phyloP scores from a whole-genome alignment of 1,140 invertebrate species.

The Leptestheria dahalacensis region DNA sequence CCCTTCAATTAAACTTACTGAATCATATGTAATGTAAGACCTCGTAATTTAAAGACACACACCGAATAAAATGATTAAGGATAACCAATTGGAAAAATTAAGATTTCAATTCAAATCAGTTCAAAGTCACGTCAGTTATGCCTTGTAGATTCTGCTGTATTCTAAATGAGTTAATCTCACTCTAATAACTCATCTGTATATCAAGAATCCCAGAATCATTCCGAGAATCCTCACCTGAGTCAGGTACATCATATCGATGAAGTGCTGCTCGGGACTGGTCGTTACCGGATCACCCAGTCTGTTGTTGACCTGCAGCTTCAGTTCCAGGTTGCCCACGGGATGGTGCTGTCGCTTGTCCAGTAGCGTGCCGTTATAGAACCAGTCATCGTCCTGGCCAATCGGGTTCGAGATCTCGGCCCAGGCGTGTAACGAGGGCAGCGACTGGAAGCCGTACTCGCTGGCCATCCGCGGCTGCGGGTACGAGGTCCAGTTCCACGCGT shows the following conservation, averaged over 20 bases:
- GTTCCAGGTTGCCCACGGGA: constrained; percentile 45
- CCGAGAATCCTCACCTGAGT: constrained; percentile 25
- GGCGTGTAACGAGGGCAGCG: constrained; percentile 53
- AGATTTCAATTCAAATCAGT: too few relatives aligned
- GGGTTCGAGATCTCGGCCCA: constrained; percentile 36
- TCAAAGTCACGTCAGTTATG: too few relatives aligned
- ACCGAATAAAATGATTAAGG: neutral
- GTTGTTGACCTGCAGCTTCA: constrained; percentile 38
- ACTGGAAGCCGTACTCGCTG: constrained; percentile 92
- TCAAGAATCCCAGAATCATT: neutral
- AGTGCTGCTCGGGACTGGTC: constrained; percentile 26
- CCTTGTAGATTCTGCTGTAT: neutral
- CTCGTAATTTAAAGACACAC: constrained; percentile 3
- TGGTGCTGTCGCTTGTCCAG: constrained; percentile 69
- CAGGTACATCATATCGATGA: constrained; percentile 28
- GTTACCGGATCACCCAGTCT: constrained; percentile 33
- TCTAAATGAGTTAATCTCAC: too few relatives aligned
- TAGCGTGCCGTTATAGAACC: constrained; percentile 40
- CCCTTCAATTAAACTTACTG: constrained; percentile 15
- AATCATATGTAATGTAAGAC: neutral
- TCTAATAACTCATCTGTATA: neutral
- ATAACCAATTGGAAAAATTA: too few relatives aligned
- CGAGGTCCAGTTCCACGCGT: constrained; percentile 60
- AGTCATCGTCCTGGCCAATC: constrained; percentile 35
- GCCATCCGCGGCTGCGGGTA: constrained; percentile 72